A percentile compares a stretch with the other conserved stretches of the same genome.
phyloP scores from a whole-genome alignment of 2,797 vertebrate genomes.

The Otolemur crassicaudatus region DNA sequence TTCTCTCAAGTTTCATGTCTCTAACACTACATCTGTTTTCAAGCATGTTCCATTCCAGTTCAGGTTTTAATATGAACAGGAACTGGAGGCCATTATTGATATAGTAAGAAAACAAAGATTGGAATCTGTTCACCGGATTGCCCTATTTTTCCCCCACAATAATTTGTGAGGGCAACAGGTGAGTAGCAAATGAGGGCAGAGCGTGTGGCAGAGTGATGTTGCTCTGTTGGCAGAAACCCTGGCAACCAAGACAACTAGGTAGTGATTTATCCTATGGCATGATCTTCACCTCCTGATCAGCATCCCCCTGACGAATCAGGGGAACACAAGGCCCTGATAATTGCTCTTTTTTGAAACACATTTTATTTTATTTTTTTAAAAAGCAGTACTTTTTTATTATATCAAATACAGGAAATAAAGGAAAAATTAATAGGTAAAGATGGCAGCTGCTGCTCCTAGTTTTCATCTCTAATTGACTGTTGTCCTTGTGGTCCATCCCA shows the following conservation, averaged over 20 bases:
- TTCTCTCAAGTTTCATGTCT: conserved; percentile 49
- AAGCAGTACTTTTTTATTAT: not conserved
- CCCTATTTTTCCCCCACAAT: not conserved
- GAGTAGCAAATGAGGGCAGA: not conserved
- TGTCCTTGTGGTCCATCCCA: not conserved
- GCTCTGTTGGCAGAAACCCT: not conserved
- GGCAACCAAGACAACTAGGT: not conserved
- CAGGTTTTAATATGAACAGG: conserved; percentile 36
- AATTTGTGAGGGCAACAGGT: not conserved
- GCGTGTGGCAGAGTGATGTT: not conserved
- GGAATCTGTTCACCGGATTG: not conserved
- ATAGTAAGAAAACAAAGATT: not conserved
- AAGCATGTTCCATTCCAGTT: not conserved
- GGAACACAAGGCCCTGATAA: not conserved
- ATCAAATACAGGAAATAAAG: not conserved
- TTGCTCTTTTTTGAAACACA: not conserved
- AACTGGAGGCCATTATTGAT: not conserved
- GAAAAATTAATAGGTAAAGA: not conserved
- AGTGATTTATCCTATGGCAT: not conserved
- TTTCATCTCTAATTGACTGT: not conserved
- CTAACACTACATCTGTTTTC: conserved; percentile 27
- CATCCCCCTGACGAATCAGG: not conserved
- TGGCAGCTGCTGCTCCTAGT: not conserved
- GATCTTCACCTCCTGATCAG: not conserved
- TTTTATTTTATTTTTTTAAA: conserved; percentile 41